phyloP scores from a whole-genome alignment of 2,888 invertebrate genomes.

The Flexamia atlantica region DNA sequence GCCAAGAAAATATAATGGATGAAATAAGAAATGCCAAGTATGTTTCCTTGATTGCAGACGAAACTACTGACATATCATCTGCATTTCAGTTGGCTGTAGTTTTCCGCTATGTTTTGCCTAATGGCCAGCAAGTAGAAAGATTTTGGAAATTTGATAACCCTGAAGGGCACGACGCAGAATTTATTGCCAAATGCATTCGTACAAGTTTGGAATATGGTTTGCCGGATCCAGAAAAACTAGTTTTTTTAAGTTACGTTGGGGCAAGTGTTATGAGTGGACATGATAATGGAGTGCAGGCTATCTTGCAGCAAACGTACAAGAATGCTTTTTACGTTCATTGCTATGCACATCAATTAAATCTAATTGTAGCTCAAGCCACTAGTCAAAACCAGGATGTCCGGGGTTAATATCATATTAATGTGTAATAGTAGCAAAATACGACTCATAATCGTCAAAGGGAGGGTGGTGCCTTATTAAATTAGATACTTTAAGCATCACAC shows the following conservation, averaged over 20 bases:
- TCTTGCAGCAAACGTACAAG: conserved; percentile 27
- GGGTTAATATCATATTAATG: no score
- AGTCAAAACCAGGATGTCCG: conserved; percentile 60
- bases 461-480: no score
- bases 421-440: no score
- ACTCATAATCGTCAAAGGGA: no score
- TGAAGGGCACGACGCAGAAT: conserved; percentile 61
- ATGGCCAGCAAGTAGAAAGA: conserved; percentile 66
- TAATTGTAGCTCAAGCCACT: conserved; percentile 64
- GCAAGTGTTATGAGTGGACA: conserved; percentile 64
- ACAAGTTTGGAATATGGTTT: conserved; percentile 64
- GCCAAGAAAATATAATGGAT: conserved; percentile 62
- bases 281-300: conserved; percentile 46
- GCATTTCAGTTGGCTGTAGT: conserved; percentile 66
- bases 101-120: conserved; percentile 64
- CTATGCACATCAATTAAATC: conserved; percentile 68
- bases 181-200: conserved; percentile 65
- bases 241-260: conserved; percentile 70
- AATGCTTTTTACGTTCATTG: conserved; percentile 63
- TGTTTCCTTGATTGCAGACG: conserved; percentile 67
- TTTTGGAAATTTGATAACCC: conserved; percentile 65
- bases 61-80: conserved; percentile 65
- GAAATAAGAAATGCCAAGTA: conserved; percentile 65
- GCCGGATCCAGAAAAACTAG: conserved; percentile 67
- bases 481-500: no score